Evolutionary conservation across 1,140 invertebrate species (phyloP).

Genomic region (Monomorium pharaonis): DNA sequence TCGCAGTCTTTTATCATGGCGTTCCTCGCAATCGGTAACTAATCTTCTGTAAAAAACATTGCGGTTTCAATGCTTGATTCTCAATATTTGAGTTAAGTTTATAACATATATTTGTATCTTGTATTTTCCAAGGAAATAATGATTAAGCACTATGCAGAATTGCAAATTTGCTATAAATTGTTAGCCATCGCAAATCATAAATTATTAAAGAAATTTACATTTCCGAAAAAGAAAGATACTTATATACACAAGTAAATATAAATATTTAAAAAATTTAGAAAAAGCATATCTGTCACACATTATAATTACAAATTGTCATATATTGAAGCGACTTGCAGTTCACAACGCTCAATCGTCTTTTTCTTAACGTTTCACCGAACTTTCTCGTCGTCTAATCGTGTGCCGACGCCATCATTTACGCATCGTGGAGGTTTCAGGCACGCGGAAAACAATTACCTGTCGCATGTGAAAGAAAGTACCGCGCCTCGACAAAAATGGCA

Average conservation of each 20-base stretch:
- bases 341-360: neutral
- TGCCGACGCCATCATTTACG: conserved; percentile 35
- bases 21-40: neutral
- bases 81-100: neutral
- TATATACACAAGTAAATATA: neutral
- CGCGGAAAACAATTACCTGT: conserved; percentile 38
- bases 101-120: neutral
- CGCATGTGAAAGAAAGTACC: conserved; percentile 58
- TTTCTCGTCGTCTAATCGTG: conserved; percentile 56
- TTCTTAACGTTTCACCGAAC: conserved; percentile 41
- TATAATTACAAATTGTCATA: neutral
- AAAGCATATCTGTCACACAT: neutral
- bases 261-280: neutral
- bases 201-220: no score
- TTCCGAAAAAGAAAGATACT: no score
- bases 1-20: neutral
- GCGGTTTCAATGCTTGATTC: neutral
- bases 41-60: neutral
- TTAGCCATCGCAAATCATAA: no score
- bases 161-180: neutral
- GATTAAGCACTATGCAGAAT: neutral
- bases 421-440: conserved; percentile 28
- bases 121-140: neutral
- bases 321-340: neutral
- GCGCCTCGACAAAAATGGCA: conserved; percentile 16